Conservation (phyloP, 2,888 invertebrate species). For the Lasius platythorax region DNA sequence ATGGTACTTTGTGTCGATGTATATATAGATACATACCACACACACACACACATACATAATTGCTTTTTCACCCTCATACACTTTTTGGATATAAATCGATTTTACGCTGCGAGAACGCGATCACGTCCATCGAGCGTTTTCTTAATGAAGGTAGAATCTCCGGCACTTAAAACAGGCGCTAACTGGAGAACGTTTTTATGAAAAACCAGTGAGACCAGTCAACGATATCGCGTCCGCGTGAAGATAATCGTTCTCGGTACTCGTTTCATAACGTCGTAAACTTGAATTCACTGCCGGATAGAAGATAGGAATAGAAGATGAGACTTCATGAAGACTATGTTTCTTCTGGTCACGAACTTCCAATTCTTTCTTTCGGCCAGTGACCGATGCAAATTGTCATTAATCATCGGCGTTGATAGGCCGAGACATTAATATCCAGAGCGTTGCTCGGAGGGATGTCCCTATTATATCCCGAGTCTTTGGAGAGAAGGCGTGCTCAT, state of each 20-base stretch:
- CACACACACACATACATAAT: neutral
- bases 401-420: conserved; percentile 44
- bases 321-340: neutral
- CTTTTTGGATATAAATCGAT: neutral
- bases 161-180: neutral
- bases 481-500: neutral
- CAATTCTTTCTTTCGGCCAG: conserved; percentile 8
- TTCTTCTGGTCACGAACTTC: conserved; percentile 9
- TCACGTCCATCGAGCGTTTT: neutral
- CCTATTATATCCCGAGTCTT: neutral
- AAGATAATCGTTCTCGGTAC: conserved; percentile 2
- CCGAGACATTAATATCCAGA: conserved; percentile 41
- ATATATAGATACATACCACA: too few species aligned
- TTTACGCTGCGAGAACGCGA: conserved; percentile 1
- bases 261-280: neutral
- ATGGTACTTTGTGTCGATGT: neutral
- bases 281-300: neutral
- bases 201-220: neutral
- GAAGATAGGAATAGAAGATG: neutral
- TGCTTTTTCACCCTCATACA: neutral
- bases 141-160: neutral
- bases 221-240: neutral
- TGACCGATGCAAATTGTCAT: conserved; percentile 47
- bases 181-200: conserved; percentile 8
- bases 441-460: conserved; percentile 7